Percentiles rank a stretch among this genome's conserved stretches.
Evolutionary conservation across 2,113 vertebrate species (phyloP).

Genomic region (Calyptommatus sinebrachiatus): DNA sequence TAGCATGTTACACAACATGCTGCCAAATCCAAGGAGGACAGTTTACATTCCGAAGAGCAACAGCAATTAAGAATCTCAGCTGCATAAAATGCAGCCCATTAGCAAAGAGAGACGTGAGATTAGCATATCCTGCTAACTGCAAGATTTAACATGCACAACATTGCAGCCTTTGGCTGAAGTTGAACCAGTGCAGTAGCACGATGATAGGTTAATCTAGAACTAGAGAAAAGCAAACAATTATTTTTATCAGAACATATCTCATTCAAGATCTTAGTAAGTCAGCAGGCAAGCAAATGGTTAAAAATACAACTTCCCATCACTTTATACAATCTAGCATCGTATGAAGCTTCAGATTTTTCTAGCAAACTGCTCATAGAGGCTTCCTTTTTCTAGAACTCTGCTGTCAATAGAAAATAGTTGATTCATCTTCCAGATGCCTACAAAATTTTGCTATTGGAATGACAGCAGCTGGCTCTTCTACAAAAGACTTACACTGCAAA

Average conservation of each 20-base stretch:
- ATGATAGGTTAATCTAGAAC: neutral
- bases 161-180: neutral
- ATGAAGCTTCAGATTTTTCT: neutral
- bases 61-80: constrained; percentile 4
- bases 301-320: neutral
- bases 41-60: constrained; percentile 16
- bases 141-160: neutral
- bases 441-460: constrained; percentile 3
- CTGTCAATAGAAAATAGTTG: neutral
- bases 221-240: neutral
- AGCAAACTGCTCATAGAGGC: neutral
- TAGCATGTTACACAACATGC: neutral
- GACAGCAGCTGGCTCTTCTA: constrained; percentile 3
- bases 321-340: neutral
- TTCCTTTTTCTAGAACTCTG: constrained; percentile 18
- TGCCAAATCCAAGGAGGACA: constrained; percentile 10
- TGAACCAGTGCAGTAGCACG: neutral
- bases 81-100: neutral
- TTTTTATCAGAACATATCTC: neutral
- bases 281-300: neutral
- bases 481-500: constrained; percentile 13
- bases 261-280: neutral
- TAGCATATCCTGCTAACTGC: neutral
- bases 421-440: constrained; percentile 25
- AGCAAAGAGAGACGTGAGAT: neutral